phyloP scores from a whole-genome alignment of 1,140 invertebrate species.

The Drosophila watanabei region DNA sequence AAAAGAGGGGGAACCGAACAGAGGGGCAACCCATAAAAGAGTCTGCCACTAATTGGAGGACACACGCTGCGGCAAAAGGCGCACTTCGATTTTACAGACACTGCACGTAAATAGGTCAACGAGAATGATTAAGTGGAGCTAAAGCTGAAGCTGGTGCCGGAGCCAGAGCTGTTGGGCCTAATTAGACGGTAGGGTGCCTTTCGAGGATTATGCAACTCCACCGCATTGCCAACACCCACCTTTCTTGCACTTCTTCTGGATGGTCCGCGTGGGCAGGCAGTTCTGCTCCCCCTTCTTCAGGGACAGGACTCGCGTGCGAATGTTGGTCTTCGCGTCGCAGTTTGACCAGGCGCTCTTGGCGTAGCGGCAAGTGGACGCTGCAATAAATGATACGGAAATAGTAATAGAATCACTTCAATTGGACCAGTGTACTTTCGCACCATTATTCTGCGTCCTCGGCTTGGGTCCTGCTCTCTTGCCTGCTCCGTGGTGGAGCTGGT shows the following conservation, averaged over 20 bases:
- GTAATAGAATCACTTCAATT: no score
- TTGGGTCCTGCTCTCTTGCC: conserved; percentile 46
- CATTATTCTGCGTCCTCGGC: conserved; percentile 43
- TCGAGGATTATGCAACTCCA: not conserved
- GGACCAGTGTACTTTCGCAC: not conserved
- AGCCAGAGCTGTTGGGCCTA: no score
- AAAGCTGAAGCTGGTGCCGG: not conserved
- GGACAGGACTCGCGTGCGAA: conserved; percentile 91
- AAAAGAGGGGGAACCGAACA: not conserved
- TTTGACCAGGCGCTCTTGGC: conserved; percentile 93
- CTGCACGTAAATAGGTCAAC: conserved; percentile 23
- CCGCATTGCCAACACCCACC: conserved; percentile 86
- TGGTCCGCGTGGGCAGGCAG: conserved; percentile 92
- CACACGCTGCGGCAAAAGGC: conserved; percentile 20
- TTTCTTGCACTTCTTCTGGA: conserved; percentile 96
- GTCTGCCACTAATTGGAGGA: conserved; percentile 41
- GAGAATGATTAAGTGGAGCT: conserved; percentile 20
- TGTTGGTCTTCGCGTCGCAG: conserved; percentile 93
- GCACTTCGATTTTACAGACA: conserved; percentile 29
- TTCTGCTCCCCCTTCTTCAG: conserved; percentile 92
- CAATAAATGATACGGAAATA: conserved; percentile 32
- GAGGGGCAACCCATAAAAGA: not conserved
- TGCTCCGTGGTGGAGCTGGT: conserved; percentile 26
- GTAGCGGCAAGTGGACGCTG: conserved; percentile 90
- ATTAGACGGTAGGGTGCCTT: not conserved